Evolutionary conservation across 2,888 invertebrate species (phyloP).

Genomic region (Cryptus viduatorius): DNA sequence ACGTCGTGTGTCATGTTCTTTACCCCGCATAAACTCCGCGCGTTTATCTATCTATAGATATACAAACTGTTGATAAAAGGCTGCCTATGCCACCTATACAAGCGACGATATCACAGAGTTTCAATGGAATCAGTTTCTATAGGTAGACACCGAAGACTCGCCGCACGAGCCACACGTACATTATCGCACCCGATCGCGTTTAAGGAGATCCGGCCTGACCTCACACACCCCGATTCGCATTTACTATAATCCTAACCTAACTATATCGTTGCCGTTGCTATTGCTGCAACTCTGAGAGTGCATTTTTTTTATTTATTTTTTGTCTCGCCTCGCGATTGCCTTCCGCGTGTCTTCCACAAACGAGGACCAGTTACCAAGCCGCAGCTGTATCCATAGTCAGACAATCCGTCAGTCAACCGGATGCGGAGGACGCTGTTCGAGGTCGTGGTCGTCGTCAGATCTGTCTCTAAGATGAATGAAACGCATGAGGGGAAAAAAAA

Average conservation of each 20-base stretch:
- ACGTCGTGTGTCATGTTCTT: constrained; percentile 61
- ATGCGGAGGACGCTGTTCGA: constrained; percentile 54
- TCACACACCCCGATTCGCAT: constrained; percentile 72
- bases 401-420: constrained; percentile 38
- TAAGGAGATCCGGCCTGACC: constrained; percentile 67
- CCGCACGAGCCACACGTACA: constrained; percentile 60
- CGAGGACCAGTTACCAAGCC: constrained; percentile 49
- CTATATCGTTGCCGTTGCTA: constrained; percentile 2
- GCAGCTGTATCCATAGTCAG: constrained; percentile 8
- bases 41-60: not conserved
- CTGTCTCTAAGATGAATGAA: constrained; percentile 33
- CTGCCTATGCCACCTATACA: not conserved
- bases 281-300: not conserved
- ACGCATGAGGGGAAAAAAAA: constrained; percentile 1
- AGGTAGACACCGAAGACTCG: constrained; percentile 34
- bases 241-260: not conserved
- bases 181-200: constrained; percentile 56
- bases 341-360: constrained; percentile 65
- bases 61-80: not conserved
- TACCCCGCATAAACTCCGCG: constrained; percentile 13
- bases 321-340: constrained; percentile 48
- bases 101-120: constrained; percentile 3
- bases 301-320: constrained; percentile 18
- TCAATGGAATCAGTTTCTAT: constrained; percentile 24
- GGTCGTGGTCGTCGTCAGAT: constrained; percentile 44